Conservation (phyloP, 2,888 invertebrate species). For the Margaritifera margaritifera region DNA sequence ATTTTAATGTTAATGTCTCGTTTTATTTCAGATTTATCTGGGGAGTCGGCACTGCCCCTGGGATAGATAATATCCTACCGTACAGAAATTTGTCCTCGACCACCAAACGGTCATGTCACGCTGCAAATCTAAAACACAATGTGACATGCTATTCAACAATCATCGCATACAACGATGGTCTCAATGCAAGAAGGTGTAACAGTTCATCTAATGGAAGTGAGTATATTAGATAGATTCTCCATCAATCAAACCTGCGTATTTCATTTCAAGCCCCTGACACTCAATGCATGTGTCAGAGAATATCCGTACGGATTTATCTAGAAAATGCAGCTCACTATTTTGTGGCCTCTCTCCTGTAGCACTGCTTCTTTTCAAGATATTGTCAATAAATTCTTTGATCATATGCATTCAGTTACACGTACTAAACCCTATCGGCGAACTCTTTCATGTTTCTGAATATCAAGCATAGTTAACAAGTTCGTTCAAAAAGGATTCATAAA, state of each 20-base stretch:
- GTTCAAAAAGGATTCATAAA: too few relatives aligned
- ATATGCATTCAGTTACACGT: too few relatives aligned
- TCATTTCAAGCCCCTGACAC: too few relatives aligned
- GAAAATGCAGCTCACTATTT: too few relatives aligned
- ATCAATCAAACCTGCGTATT: neutral
- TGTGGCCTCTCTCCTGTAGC: too few relatives aligned
- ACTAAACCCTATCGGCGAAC: too few relatives aligned
- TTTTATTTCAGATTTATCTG: conserved; percentile 35
- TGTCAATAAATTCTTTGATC: too few relatives aligned
- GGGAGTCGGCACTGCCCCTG: conserved; percentile 45
- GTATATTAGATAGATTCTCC: neutral
- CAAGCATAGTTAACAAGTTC: too few relatives aligned
- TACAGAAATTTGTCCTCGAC: conserved; percentile 36
- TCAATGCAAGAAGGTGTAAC: conserved; percentile 45
- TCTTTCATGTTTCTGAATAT: too few relatives aligned
- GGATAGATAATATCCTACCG: conserved; percentile 36
- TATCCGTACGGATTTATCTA: too few relatives aligned
- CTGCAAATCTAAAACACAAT: conserved; percentile 41
- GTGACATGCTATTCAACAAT: conserved; percentile 51
- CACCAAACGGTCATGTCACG: conserved; percentile 35
- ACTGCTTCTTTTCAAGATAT: too few relatives aligned
- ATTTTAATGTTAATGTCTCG: neutral
- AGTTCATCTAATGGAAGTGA: conserved; percentile 51
- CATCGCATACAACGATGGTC: conserved; percentile 48
- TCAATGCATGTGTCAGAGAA: too few relatives aligned